Conservation (phyloP, 2,888 invertebrate species). For the Xylophagus ater region DNA sequence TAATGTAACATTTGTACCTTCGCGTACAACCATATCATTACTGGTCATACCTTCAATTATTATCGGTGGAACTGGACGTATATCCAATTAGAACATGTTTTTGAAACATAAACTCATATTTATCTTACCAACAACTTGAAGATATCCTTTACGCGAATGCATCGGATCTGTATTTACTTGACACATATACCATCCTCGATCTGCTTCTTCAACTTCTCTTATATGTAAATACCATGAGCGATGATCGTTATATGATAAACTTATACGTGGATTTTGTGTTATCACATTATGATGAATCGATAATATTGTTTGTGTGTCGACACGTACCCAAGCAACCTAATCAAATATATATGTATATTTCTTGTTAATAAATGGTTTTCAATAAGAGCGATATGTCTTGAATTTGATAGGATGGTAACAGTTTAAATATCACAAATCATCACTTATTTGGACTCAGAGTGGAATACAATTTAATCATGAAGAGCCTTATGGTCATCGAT, state of each 20-base stretch:
- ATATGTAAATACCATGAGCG: conserved; percentile 87
- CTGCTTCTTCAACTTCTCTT: conserved; percentile 74
- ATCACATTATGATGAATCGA: conserved; percentile 88
- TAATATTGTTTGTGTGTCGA: conserved; percentile 84
- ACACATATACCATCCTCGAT: conserved; percentile 87
- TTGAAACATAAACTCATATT: too few species aligned
- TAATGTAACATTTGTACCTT: conserved; percentile 78
- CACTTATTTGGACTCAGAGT: too few species aligned
- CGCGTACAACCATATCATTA: conserved; percentile 82
- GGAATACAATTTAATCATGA: too few species aligned
- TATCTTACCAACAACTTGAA: conserved; percentile 80
- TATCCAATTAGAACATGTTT: too few species aligned
- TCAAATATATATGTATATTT: too few species aligned
- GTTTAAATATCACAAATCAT: too few species aligned
- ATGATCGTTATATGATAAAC: conserved; percentile 78
- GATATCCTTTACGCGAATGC: conserved; percentile 77
- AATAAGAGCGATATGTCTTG: too few species aligned
- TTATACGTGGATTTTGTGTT: conserved; percentile 80
- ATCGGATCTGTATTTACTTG: conserved; percentile 92
- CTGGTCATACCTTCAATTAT: conserved; percentile 84
- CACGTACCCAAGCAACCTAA: conserved; percentile 86
- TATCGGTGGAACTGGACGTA: conserved; percentile 86
- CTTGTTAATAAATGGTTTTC: too few species aligned
- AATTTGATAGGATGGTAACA: too few species aligned
- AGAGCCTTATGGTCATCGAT: too few species aligned